Evolutionary conservation across 2,797 vertebrate genomes (phyloP).

Genomic region (Phalanger gymnotis): DNA sequence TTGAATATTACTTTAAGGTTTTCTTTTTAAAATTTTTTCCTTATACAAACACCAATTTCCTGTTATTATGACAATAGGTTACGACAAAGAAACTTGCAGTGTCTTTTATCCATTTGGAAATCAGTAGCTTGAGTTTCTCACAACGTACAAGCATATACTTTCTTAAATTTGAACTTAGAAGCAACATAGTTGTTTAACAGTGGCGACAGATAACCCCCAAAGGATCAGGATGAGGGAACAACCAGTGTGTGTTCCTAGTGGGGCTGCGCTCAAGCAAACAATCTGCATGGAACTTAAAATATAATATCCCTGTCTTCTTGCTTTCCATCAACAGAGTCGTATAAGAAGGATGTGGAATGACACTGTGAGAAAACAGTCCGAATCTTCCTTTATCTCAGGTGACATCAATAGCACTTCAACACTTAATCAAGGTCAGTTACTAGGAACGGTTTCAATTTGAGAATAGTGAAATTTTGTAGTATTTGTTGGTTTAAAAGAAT

Average conservation of each 20-base stretch:
- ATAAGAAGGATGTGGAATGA: slow-evolving; percentile 99
- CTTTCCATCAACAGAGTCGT: slow-evolving; percentile 95
- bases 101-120: slow-evolving; percentile 48
- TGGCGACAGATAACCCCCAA: slow-evolving; percentile 3
- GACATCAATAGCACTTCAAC: slow-evolving; percentile 99
- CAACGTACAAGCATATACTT: slow-evolving; percentile 5
- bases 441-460: slow-evolving; percentile 82
- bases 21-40: slow-evolving; percentile 46
- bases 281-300: slow-evolving; percentile 43
- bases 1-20: slow-evolving; percentile 56
- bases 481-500: slow-evolving; percentile 75
- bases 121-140: slow-evolving; percentile 47
- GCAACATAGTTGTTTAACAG: slow-evolving; percentile 51
- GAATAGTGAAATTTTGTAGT: slow-evolving; percentile 77
- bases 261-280: slow-evolving; percentile 42
- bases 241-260: slow-evolving; percentile 38
- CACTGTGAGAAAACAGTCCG: slow-evolving; percentile 99
- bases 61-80: slow-evolving; percentile 25
- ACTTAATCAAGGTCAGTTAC: slow-evolving; percentile 99
- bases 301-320: slow-evolving; percentile 67
- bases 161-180: slow-evolving; percentile 44
- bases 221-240: slow-evolving; percentile 32
- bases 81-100: background rate
- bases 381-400: slow-evolving; percentile 99
- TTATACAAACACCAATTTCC: slow-evolving; percentile 19